phyloP scores from a whole-genome alignment of 1,140 invertebrate genomes.

The Bombus sibiricus region DNA sequence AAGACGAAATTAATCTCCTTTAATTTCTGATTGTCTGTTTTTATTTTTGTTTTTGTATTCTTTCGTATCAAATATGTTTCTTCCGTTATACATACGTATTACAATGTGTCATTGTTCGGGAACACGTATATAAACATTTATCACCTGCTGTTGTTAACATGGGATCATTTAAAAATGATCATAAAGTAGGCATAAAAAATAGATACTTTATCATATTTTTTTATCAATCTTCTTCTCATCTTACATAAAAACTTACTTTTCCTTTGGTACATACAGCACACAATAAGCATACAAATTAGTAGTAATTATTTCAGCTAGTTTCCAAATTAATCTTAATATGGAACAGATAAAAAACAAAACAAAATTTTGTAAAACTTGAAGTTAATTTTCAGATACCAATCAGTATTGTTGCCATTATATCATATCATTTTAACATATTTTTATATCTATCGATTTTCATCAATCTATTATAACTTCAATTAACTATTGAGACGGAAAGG shows the following conservation, averaged over 20 bases:
- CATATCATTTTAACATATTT: neutral
- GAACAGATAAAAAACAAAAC: neutral
- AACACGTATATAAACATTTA: slow-evolving; percentile 2
- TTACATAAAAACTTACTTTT: slow-evolving; percentile 26
- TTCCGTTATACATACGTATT: neutral
- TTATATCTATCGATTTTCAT: neutral
- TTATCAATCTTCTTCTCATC: neutral
- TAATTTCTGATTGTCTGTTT: neutral
- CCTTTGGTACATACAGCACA: slow-evolving; percentile 31
- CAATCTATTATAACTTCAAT: slow-evolving; percentile 7
- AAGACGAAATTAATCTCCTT: neutral
- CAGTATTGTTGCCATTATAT: neutral
- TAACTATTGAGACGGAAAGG: slow-evolving; percentile 14
- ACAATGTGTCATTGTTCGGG: neutral
- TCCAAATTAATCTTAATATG: neutral
- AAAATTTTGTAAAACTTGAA: neutral
- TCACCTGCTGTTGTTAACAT: neutral
- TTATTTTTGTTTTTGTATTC: neutral
- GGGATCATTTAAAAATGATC: slow-evolving; percentile 7
- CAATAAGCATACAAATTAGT: slow-evolving; percentile 19
- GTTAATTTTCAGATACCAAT: slow-evolving; percentile 1
- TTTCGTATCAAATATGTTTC: neutral
- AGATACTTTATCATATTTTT: neutral
- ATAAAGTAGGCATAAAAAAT: neutral
- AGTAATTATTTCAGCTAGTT: slow-evolving; percentile 6